A percentile compares a stretch with the other conserved stretches of the same genome.
Conservation (phyloP, 2,797 vertebrate genomes). For the Amblyraja radiata region DNA sequence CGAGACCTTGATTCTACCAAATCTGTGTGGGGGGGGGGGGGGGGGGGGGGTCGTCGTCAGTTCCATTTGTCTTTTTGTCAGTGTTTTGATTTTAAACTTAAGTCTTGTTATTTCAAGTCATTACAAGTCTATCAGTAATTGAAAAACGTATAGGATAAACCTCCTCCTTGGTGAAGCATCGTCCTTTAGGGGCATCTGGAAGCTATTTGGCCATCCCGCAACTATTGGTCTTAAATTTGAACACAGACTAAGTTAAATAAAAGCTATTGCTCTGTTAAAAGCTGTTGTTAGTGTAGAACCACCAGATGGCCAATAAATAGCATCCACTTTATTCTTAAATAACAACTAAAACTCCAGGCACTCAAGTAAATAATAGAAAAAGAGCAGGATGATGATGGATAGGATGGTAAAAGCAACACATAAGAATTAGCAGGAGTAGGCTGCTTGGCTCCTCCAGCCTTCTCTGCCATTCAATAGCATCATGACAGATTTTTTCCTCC, state of each 20-base stretch:
- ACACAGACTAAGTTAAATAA: too few relatives aligned
- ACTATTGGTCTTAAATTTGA: too few relatives aligned
- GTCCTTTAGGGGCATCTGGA: not conserved
- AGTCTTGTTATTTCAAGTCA: not conserved
- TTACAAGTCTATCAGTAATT: not conserved
- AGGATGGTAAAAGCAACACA: not conserved
- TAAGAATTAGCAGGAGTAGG: too few relatives aligned
- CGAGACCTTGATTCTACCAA: too few relatives aligned
- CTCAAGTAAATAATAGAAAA: not conserved
- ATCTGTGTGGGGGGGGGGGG: too few relatives aligned
- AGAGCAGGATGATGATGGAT: not conserved
- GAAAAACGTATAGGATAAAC: not conserved
- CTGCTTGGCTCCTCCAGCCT: too few relatives aligned
- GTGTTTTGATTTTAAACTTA: too few relatives aligned
- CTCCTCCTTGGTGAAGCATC: too few relatives aligned
- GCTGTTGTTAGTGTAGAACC: not conserved
- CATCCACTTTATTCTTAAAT: not conserved
- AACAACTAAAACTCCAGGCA: not conserved
- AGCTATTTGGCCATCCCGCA: not conserved
- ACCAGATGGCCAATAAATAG: not conserved
- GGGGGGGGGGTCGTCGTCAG: too few relatives aligned
- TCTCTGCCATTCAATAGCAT: too few relatives aligned
- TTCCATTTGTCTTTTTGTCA: too few relatives aligned
- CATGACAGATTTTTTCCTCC: too few relatives aligned
- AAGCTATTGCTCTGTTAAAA: not conserved